Conservation (phyloP, 1,140 invertebrate species). For the Leptinotarsa undecemlineata region DNA sequence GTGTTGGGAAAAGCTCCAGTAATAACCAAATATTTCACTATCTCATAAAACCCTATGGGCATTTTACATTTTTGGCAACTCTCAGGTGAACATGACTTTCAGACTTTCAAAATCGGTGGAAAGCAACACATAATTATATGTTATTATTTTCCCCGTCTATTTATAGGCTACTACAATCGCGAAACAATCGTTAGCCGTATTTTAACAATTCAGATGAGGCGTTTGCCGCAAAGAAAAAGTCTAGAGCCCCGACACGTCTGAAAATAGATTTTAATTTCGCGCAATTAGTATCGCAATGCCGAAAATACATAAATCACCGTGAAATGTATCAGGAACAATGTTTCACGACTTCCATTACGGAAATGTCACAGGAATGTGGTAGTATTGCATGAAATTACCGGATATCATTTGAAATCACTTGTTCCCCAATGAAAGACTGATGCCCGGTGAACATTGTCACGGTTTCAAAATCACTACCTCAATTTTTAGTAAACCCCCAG, state of each 20-base stretch:
- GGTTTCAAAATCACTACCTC: too few species aligned
- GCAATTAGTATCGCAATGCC: slow-evolving; percentile 11
- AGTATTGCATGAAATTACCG: background rate
- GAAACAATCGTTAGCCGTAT: background rate
- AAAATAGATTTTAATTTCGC: slow-evolving; percentile 19
- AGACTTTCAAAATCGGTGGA: too few species aligned
- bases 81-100: too few species aligned
- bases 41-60: too few species aligned
- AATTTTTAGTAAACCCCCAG: too few species aligned
- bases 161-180: background rate
- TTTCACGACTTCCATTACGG: background rate
- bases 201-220: background rate
- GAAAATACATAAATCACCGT: slow-evolving; percentile 12
- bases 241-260: slow-evolving; percentile 3
- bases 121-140: too few species aligned
- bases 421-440: too few species aligned
- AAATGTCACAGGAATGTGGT: background rate
- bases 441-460: too few species aligned
- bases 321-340: background rate
- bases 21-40: too few species aligned
- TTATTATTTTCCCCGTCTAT: background rate
- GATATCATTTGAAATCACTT: too few species aligned
- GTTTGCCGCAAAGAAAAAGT: slow-evolving; percentile 1
- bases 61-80: too few species aligned
- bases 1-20: too few species aligned